phyloP scores from a whole-genome alignment of 2,797 vertebrate species.

The Sebastes nivosus region DNA sequence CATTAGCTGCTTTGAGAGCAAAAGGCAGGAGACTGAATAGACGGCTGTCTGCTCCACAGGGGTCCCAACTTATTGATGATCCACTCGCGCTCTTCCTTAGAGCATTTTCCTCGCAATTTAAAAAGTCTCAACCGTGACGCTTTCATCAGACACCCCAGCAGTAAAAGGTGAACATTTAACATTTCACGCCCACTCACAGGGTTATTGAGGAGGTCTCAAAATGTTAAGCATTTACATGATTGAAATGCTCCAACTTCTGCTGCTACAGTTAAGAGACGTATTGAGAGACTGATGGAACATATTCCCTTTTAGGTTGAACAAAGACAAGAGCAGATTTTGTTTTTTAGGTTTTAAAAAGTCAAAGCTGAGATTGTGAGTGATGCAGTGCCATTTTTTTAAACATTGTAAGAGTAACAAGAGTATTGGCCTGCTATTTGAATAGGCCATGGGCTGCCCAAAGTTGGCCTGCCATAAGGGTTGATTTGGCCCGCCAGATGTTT shows the following conservation, averaged over 20 bases:
- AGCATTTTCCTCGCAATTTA: neutral
- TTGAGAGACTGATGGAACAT: neutral
- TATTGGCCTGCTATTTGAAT: neutral
- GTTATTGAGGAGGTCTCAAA: neutral
- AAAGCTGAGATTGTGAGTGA: neutral
- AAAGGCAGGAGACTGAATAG: neutral
- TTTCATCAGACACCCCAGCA: slow-evolving; percentile 13
- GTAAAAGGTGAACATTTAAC: slow-evolving; percentile 9
- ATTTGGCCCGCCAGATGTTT: neutral
- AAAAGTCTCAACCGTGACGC: neutral
- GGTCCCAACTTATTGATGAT: slow-evolving; percentile 5
- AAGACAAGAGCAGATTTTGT: neutral
- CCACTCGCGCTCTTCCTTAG: neutral
- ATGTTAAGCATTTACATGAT: neutral
- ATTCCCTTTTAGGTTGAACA: neutral
- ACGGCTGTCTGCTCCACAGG: neutral
- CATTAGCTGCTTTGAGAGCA: neutral
- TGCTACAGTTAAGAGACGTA: neutral
- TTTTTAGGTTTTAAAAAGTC: neutral
- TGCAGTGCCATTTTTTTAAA: neutral
- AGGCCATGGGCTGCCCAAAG: neutral
- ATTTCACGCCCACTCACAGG: neutral
- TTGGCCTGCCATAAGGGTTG: too few relatives aligned
- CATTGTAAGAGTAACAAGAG: neutral
- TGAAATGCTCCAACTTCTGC: neutral